phyloP scores from a whole-genome alignment of 2,888 invertebrate species.

The Pammene fasciana region DNA sequence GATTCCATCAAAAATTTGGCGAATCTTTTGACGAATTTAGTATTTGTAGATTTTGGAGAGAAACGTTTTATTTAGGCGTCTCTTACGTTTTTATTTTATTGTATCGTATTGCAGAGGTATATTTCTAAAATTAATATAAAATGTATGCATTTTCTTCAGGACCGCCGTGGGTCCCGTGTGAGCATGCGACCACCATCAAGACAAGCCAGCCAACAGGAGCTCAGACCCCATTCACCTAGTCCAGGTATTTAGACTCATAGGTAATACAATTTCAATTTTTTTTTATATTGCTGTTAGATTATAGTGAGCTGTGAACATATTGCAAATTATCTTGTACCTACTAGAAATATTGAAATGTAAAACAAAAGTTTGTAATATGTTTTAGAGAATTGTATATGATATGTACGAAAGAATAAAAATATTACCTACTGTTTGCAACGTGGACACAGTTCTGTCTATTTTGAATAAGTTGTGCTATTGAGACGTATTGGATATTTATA shows the following conservation, averaged over 20 bases:
- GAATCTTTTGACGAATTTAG: too few species aligned
- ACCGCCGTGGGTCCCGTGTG: constrained; percentile 90
- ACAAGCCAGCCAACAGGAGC: constrained; percentile 93
- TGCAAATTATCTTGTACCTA: not conserved
- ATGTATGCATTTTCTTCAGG: constrained; percentile 59
- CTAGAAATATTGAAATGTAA: too few species aligned
- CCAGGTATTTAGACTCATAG: constrained; percentile 79
- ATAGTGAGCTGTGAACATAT: not conserved
- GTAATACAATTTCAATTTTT: constrained; percentile 33
- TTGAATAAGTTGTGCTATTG: not conserved
- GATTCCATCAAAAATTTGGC: too few species aligned
- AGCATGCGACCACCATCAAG: constrained; percentile 92
- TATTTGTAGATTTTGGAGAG: too few species aligned
- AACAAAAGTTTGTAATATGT: too few species aligned
- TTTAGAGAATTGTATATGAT: too few species aligned
- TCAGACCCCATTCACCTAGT: constrained; percentile 91
- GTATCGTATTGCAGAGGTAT: too few species aligned
- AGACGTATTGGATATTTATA: not conserved
- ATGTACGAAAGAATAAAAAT: not conserved
- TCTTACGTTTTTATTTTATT: too few species aligned
- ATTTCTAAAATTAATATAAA: too few species aligned
- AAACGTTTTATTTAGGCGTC: too few species aligned
- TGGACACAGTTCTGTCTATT: constrained; percentile 1
- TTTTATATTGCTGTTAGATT: constrained; percentile 21
- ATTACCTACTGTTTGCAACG: not conserved